A percentile compares a stretch with the other conserved stretches of the same genome.
These are phyloP conservation scores for Luscinia luscinia DNA, from an alignment of 2,797 vertebrate species.

Conservation along the genomic window DNA sequence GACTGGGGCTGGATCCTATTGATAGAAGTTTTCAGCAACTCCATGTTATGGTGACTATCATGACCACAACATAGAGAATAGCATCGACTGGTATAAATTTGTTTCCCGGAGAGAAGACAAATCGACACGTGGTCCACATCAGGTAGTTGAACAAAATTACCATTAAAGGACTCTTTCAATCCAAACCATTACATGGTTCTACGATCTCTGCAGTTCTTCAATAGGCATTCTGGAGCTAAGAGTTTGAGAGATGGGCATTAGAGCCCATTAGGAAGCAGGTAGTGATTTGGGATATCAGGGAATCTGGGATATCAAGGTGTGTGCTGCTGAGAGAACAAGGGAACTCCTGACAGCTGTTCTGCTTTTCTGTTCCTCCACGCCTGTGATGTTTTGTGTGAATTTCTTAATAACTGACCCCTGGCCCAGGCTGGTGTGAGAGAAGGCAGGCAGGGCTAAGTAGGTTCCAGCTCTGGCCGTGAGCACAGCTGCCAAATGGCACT, in stretches of 20 bases:
- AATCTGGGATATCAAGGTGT: not conserved
- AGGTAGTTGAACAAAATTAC: not conserved
- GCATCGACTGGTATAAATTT: not conserved
- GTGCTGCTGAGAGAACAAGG: not conserved
- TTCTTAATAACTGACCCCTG: not conserved
- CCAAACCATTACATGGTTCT: not conserved
- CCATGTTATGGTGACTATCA: fast-evolving
- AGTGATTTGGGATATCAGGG: not conserved
- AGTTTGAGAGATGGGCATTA: not conserved
- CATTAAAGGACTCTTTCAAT: not conserved
- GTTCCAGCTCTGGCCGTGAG: not conserved
- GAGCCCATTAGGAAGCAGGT: not conserved
- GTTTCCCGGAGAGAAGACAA: not conserved
- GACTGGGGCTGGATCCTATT: not conserved
- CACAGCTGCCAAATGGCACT: not conserved
- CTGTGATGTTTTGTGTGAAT: not conserved
- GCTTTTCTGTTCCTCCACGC: not conserved
- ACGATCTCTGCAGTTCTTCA: not conserved
- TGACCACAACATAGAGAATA: not conserved
- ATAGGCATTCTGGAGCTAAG: not conserved
- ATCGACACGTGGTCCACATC: not conserved
- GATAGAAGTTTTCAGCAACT: not conserved
- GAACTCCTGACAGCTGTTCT: not conserved
- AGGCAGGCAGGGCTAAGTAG: not conserved
- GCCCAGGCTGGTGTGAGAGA: not conserved